Conservation (phyloP, 2,797 vertebrate genomes). For the Sibirionetta formosa region DNA sequence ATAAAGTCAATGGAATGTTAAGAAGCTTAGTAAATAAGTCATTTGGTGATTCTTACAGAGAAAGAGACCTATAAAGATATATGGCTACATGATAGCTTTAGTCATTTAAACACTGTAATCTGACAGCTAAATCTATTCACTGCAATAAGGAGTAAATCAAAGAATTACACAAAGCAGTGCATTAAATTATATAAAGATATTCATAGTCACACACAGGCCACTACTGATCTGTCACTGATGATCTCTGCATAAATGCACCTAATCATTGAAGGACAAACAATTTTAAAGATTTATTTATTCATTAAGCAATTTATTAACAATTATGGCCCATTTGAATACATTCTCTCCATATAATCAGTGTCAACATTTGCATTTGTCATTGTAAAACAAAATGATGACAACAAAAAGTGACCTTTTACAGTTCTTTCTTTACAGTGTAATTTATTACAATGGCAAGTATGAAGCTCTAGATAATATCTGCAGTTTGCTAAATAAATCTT, state of each 20-base stretch:
- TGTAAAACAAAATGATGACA: neutral
- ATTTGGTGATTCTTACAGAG: neutral
- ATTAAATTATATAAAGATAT: constrained; percentile 37
- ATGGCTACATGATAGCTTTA: neutral
- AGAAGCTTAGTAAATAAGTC: constrained; percentile 16
- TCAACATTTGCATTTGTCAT: neutral
- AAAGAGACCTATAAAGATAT: neutral
- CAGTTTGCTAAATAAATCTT: constrained; percentile 11
- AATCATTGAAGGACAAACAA: constrained; percentile 31
- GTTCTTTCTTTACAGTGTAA: neutral
- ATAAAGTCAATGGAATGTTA: constrained; percentile 38
- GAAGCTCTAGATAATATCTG: neutral
- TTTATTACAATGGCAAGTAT: neutral
- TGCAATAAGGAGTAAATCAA: neutral
- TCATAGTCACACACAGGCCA: neutral
- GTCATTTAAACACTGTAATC: neutral
- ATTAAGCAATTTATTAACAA: constrained; percentile 51
- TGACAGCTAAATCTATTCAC: neutral
- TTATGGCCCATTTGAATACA: neutral
- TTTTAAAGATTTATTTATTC: constrained; percentile 58
- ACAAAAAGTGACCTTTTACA: neutral
- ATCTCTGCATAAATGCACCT: constrained; percentile 19
- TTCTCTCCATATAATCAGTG: neutral
- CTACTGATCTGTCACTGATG: constrained; percentile 31
- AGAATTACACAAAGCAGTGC: constrained; percentile 6